A percentile compares a stretch with the other conserved stretches of the same genome.
Evolutionary conservation across 2,113 vertebrate species (phyloP).

Genomic region (Triplophysa dalaica): DNA sequence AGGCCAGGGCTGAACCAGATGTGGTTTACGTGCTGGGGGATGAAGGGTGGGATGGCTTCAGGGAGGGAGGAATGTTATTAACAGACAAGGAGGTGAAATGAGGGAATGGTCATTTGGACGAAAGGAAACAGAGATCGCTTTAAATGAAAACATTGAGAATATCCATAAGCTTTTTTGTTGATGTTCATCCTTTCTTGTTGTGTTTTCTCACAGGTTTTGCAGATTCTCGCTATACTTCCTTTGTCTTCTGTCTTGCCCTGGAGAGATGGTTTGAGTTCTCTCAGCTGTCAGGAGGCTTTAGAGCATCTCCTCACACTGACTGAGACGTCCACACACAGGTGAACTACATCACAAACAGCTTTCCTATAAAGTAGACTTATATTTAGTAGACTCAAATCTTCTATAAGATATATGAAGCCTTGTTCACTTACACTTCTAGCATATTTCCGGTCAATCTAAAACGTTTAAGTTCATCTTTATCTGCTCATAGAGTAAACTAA

Average conservation of each 20-base stretch:
- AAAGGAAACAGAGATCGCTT: conserved; percentile 6
- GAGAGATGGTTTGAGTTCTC: conserved; percentile 63
- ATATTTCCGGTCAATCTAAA: too few species aligned
- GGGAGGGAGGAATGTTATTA: background rate
- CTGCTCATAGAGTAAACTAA: too few species aligned
- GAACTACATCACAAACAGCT: background rate
- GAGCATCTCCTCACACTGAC: conserved; percentile 75
- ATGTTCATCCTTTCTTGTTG: background rate
- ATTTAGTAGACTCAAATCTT: background rate
- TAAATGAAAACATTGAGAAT: background rate
- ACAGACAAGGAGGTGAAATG: conserved; percentile 44
- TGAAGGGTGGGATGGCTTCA: background rate
- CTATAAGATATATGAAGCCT: background rate
- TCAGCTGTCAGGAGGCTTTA: conserved; percentile 77
- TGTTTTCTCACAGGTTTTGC: conserved; percentile 76
- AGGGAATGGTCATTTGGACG: conserved; percentile 41
- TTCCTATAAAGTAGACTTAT: background rate
- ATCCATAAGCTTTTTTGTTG: background rate
- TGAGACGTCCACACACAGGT: conserved; percentile 79
- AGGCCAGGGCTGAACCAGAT: conserved; percentile 36
- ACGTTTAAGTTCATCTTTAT: too few species aligned
- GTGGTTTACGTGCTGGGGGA: conserved; percentile 33
- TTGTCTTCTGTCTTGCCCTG: conserved; percentile 72
- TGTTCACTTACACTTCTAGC: too few species aligned
- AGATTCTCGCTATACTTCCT: conserved; percentile 75